Conservation (phyloP, 1,140 invertebrate species). For the Solenopsis invicta region DNA sequence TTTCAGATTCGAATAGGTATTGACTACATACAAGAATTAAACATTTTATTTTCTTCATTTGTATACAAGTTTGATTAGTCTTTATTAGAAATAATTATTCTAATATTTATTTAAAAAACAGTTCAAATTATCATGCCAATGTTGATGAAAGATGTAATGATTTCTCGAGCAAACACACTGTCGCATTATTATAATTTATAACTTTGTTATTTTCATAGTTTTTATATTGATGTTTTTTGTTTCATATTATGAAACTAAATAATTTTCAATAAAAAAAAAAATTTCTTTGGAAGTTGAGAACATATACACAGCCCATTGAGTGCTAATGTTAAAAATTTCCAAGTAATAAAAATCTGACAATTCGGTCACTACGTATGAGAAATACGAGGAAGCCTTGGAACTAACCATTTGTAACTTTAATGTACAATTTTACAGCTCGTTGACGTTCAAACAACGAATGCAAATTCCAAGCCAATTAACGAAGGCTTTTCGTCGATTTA, state of each 20-base stretch:
- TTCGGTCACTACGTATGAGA: background rate
- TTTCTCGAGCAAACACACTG: too few relatives aligned
- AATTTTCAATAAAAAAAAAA: too few relatives aligned
- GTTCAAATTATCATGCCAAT: too few relatives aligned
- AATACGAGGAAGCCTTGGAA: background rate
- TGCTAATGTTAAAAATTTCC: background rate
- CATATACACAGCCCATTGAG: too few relatives aligned
- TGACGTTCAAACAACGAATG: constrained; percentile 61
- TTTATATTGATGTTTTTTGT: too few relatives aligned
- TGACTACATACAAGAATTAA: background rate
- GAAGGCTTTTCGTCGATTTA: constrained; percentile 57
- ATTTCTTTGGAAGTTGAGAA: too few relatives aligned
- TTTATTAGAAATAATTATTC: too few relatives aligned
- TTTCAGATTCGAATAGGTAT: background rate
- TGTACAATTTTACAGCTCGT: constrained; percentile 61
- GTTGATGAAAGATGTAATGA: too few relatives aligned
- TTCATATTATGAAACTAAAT: too few relatives aligned
- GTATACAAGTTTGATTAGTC: background rate
- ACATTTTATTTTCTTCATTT: background rate
- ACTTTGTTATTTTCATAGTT: too few relatives aligned
- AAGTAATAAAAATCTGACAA: background rate
- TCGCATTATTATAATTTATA: too few relatives aligned
- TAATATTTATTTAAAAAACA: too few relatives aligned
- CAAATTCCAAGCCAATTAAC: constrained; percentile 64
- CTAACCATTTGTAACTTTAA: constrained; percentile 57